Evolutionary conservation across 1,140 invertebrate genomes (phyloP).

Genomic region (Mamestra configurata): DNA sequence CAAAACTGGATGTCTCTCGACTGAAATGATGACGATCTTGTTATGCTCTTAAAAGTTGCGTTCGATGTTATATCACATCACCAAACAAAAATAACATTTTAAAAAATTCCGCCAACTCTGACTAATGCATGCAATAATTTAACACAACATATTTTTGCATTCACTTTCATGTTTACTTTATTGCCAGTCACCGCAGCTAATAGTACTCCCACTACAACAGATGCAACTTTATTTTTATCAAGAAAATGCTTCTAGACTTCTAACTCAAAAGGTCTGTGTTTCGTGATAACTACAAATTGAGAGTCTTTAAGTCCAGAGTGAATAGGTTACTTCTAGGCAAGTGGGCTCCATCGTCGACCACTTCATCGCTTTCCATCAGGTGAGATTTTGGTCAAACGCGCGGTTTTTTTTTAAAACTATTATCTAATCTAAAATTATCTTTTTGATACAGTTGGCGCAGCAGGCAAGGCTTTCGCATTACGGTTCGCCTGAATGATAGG

Average conservation of each 20-base stretch:
- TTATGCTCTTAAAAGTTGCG: background rate
- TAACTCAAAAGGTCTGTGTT: background rate
- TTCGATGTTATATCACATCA: background rate
- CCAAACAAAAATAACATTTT: background rate
- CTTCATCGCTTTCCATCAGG: too few species aligned
- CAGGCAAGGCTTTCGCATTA: background rate
- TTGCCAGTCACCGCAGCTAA: background rate
- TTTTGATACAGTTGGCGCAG: background rate
- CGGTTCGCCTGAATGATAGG: background rate
- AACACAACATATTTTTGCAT: slow-evolving; percentile 2
- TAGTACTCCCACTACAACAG: background rate
- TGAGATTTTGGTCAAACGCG: too few species aligned
- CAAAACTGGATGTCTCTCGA: too few species aligned
- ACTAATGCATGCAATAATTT: slow-evolving; percentile 17
- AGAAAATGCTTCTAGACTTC: slow-evolving; percentile 14
- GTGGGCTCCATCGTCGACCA: too few species aligned
- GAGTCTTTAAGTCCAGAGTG: too few species aligned
- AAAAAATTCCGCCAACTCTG: background rate
- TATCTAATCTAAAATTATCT: too few species aligned
- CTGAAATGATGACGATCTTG: too few species aligned
- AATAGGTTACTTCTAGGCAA: too few species aligned
- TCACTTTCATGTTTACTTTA: background rate
- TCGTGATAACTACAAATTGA: too few species aligned
- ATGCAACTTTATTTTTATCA: slow-evolving; percentile 16
- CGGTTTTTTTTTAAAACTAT: too few species aligned